Conservation (phyloP, 2,113 vertebrate species). For the Anhinga rufa region DNA sequence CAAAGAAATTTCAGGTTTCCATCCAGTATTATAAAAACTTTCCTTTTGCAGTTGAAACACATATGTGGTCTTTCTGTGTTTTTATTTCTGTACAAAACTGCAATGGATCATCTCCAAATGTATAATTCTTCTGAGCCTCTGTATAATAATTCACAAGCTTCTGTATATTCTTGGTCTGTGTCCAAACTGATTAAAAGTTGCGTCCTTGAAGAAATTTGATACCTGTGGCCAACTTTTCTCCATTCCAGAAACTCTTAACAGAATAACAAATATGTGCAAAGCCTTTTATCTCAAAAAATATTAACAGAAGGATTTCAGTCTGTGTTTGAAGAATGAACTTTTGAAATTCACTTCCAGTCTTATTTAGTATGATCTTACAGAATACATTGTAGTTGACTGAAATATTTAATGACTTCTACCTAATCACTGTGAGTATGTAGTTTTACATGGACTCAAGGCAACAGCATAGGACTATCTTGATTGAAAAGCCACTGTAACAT, state of each 20-base stretch:
- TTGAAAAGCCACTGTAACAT: not conserved
- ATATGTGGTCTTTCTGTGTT: rapidly evolving
- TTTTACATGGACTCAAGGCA: not conserved
- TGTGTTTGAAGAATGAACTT: not conserved
- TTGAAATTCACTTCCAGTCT: not conserved
- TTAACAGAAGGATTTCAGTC: not conserved
- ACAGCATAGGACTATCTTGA: not conserved
- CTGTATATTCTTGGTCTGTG: not conserved
- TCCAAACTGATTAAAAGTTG: not conserved
- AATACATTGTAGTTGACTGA: not conserved
- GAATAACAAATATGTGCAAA: not conserved
- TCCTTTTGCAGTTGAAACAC: not conserved
- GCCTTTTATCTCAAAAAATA: not conserved
- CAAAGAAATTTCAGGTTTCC: not conserved
- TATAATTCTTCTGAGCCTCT: not conserved
- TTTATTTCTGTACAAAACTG: not conserved
- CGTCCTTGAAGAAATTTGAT: not conserved
- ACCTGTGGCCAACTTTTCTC: not conserved
- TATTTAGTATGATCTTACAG: not conserved
- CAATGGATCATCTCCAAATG: not conserved
- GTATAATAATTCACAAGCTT: not conserved
- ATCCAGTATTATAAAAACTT: not conserved
- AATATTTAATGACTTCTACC: not conserved
- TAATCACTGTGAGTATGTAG: not conserved
- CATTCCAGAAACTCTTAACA: not conserved